A percentile compares a stretch with the other conserved stretches of the same genome.
Evolutionary conservation across 2,888 invertebrate species (phyloP).

Genomic region (Drosophila sordidapex): DNA sequence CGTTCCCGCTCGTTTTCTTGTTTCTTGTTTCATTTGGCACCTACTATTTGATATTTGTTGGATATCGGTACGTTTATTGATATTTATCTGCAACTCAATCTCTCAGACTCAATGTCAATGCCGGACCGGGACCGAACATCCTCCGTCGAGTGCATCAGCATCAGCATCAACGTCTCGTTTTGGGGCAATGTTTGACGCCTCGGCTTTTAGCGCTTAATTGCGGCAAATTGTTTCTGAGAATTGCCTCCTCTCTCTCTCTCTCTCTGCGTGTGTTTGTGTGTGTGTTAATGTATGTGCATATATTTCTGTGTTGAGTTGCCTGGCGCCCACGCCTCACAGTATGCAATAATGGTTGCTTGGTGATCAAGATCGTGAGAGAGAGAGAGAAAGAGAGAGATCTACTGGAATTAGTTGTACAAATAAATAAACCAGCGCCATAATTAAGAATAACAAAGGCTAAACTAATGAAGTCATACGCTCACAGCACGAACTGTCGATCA

Average conservation of each 20-base stretch:
- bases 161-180: conserved; percentile 37
- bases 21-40: conserved; percentile 39
- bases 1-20: not conserved
- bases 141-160: conserved; percentile 39
- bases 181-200: conserved; percentile 44
- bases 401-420: conserved; percentile 75
- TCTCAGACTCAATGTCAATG: conserved; percentile 69
- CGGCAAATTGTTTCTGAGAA: conserved; percentile 67
- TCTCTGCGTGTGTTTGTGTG: conserved; percentile 1
- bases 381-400: conserved; percentile 8
- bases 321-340: conserved; percentile 55
- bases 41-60: conserved; percentile 29
- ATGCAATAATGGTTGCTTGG: conserved; percentile 22
- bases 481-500: conserved; percentile 68
- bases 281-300: conserved; percentile 46
- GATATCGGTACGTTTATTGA: conserved; percentile 24
- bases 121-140: conserved; percentile 28
- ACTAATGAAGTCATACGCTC: conserved; percentile 72
- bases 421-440: conserved; percentile 69
- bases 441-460: conserved; percentile 77
- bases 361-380: not conserved
- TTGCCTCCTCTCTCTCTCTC: not conserved
- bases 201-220: conserved; percentile 74
- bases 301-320: conserved; percentile 12
- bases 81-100: conserved; percentile 72